Evolutionary conservation across 2,888 invertebrate species (phyloP).

Genomic region (Chalcosyrphus nemorum): DNA sequence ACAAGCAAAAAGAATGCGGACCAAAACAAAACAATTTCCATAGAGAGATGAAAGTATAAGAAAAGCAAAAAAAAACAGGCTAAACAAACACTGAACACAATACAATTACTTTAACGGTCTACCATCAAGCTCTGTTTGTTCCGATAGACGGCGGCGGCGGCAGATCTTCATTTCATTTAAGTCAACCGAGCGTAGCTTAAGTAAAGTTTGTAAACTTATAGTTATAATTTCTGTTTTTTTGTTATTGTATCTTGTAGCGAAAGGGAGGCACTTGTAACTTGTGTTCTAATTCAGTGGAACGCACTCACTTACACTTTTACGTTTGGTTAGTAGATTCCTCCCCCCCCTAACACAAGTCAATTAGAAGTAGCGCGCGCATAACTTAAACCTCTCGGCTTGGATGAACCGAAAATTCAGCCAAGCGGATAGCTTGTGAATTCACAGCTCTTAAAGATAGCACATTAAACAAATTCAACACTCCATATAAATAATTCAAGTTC

Average conservation of each 20-base stretch:
- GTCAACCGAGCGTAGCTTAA: conserved; percentile 12
- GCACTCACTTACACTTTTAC: conserved; percentile 46
- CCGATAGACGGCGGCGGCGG: neutral
- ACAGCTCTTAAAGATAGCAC: conserved; percentile 6
- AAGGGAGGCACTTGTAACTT: neutral
- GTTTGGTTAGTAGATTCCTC: neutral
- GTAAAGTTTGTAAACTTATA: neutral
- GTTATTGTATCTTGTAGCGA: neutral
- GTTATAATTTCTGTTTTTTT: too few species aligned
- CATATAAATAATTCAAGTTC: conserved; percentile 17
- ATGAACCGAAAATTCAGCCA: conserved; percentile 44
- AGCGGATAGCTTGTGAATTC: conserved; percentile 28
- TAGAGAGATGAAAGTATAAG: conserved; percentile 30
- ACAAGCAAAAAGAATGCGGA: neutral
- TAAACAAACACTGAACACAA: neutral
- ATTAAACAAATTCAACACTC: conserved; percentile 46
- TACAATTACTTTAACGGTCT: conserved; percentile 35
- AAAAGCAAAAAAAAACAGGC: neutral
- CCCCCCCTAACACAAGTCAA: neutral
- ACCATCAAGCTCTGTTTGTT: conserved; percentile 52
- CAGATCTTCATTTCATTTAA: neutral
- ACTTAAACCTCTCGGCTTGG: conserved; percentile 9
- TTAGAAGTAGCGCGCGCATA: conserved; percentile 45
- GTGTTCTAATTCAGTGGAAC: conserved; percentile 24
- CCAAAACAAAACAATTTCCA: neutral